Percentiles rank a stretch among this genome's conserved stretches.
These are phyloP conservation scores for Meta bourneti DNA, from an alignment of 2,888 invertebrate species.

Conservation along the genomic window DNA sequence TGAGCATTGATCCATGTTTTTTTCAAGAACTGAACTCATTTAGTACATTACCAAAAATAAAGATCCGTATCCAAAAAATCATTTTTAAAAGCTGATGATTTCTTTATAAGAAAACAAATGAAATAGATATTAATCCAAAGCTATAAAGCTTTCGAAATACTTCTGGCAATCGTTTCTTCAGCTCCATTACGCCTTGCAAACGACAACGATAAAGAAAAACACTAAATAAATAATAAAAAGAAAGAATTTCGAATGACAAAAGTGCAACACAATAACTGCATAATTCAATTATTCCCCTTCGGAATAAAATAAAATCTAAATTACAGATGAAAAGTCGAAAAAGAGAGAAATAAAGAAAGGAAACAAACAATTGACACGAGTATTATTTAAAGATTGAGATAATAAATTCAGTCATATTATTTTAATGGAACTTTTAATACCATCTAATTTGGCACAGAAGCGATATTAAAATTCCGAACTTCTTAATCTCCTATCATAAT, in stretches of 20 bases:
- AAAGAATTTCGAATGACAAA: not conserved
- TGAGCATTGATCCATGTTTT: not conserved
- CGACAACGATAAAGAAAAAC: not conserved
- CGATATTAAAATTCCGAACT: constrained; percentile 49
- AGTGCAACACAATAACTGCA: constrained; percentile 26
- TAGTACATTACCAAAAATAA: not conserved
- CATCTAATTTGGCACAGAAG: constrained; percentile 46
- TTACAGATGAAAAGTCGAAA: constrained; percentile 20
- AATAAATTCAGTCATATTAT: constrained; percentile 69
- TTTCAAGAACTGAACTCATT: not conserved
- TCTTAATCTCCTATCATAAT: constrained; percentile 57
- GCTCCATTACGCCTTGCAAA: not conserved
- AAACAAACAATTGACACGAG: constrained; percentile 55
- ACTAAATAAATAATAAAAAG: not conserved
- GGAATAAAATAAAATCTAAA: constrained; percentile 42
- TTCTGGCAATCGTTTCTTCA: not conserved
- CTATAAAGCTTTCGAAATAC: not conserved
- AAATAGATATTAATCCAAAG: not conserved
- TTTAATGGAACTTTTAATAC: constrained; percentile 71
- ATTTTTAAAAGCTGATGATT: not conserved
- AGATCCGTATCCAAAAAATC: not conserved
- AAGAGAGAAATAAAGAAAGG: not conserved
- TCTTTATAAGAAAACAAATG: not conserved
- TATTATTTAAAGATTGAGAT: constrained; percentile 60
- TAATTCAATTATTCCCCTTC: constrained; percentile 34